Evolutionary conservation across 2,888 invertebrate species (phyloP).

Genomic region (Phyllotreta striolata): DNA sequence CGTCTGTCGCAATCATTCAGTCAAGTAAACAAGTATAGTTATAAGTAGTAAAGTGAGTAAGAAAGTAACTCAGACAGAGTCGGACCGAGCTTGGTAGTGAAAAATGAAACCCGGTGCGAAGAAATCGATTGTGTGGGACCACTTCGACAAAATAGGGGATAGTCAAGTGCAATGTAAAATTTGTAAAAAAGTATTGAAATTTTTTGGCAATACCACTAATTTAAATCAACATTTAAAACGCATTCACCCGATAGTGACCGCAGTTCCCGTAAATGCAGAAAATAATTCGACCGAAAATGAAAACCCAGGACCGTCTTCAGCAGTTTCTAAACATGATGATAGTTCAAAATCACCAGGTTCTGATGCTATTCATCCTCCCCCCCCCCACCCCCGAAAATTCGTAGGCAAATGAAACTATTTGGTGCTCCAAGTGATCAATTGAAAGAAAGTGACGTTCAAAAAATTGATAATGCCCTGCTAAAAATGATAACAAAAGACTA

Average conservation of each 20-base stretch:
- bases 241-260: background rate
- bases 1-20: too few relatives aligned
- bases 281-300: constrained; percentile 15
- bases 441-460: constrained; percentile 13
- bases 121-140: constrained; percentile 1
- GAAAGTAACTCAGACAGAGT: too few relatives aligned
- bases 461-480: constrained; percentile 37
- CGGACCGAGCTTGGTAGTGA: too few relatives aligned
- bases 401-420: constrained; percentile 7
- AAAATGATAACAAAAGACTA: constrained; percentile 43
- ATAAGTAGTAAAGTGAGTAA: too few relatives aligned
- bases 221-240: constrained; percentile 21
- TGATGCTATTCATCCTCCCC: background rate
- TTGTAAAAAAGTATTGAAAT: constrained; percentile 35
- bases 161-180: constrained; percentile 17
- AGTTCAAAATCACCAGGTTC: background rate
- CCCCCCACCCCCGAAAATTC: background rate
- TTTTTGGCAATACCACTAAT: constrained; percentile 34
- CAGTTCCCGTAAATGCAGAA: constrained; percentile 24
- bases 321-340: background rate
- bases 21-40: too few relatives aligned
- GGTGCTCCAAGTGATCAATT: background rate
- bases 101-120: background rate
- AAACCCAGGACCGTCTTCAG: constrained; percentile 4
- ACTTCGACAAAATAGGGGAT: constrained; percentile 28